Evolutionary conservation across 2,888 invertebrate species (phyloP), one percentile per base, ranked within the genome.

Genomic region (Lithophane ornitopus): DNA sequence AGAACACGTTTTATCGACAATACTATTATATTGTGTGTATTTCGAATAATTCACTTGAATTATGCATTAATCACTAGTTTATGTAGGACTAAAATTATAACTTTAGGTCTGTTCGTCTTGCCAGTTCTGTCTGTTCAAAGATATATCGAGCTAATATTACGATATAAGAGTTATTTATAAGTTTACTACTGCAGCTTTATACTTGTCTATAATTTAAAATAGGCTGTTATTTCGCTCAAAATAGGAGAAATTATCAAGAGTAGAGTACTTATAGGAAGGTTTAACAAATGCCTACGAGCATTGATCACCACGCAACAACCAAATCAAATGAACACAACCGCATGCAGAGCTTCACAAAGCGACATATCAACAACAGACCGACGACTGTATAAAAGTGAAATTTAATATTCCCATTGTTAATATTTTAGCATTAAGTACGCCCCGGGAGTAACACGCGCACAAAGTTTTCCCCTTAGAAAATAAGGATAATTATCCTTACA

Each of bases 381-480:
- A 54, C 19, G 16, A 54, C 70, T 59, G 69, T 80, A 63, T 62
- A 80, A 76, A 85, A 87, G 78, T 87, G 87, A 90, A 91, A 91
- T 90, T 90, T 92, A 91, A 92, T 92, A 92, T 91, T 90, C 90
- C 89, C 89, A 90, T 89, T 90, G 90, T 91, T 92, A 91, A 91
- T 91, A 90, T 90, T 91, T 89, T 84, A 90, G 85, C 80, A 89
- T 86, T 87, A 34, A 34, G 34, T 34, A 87, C 89, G 92, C 93
- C 93, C 83, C 89, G 84, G 91, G 93, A 90, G 89, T 83, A 90
- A 88, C 88, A 90, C 88, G 90, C 92, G 87, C 80, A 75, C 80
- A 87, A 92, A 92, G 84, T 91, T 93, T 91, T 88, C 92, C 92
- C 92, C 92, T 88, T 92, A 92, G 91, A 92, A 92, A 92, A 92